Percentiles rank a stretch among this genome's conserved stretches.
phyloP scores from a whole-genome alignment of 1,140 invertebrate species.

The Drosophila sechellia region DNA sequence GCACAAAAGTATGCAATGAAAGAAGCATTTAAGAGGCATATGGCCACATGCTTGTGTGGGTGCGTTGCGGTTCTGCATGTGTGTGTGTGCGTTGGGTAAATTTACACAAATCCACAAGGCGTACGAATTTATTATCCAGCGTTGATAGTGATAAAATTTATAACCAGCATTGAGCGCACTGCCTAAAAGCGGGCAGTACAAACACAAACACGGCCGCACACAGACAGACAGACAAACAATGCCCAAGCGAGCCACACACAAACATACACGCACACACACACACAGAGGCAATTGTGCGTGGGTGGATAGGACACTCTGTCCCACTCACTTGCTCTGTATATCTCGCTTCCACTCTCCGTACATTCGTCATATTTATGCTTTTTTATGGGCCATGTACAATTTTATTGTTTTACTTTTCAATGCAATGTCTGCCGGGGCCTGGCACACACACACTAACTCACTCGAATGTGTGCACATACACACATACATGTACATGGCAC shows the following conservation, averaged over 20 bases:
- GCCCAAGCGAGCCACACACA: constrained; percentile 54
- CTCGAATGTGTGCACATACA: too few species aligned
- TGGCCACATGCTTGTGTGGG: constrained; percentile 19
- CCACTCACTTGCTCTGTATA: background rate
- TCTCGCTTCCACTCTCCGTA: constrained; percentile 3
- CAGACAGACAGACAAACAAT: constrained; percentile 57
- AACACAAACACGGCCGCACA: constrained; percentile 15
- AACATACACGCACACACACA: constrained; percentile 20
- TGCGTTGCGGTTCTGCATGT: constrained; percentile 13
- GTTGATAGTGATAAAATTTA: constrained; percentile 80
- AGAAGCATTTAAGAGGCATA: constrained; percentile 59
- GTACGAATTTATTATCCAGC: constrained; percentile 70
- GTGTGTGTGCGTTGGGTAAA: constrained; percentile 50
- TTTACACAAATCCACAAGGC: constrained; percentile 72
- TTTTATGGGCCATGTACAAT: constrained; percentile 75
- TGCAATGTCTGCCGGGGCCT: constrained; percentile 27
- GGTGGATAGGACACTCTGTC: constrained; percentile 11
- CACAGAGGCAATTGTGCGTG: constrained; percentile 48
- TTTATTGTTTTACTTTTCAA: constrained; percentile 79
- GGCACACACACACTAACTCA: background rate
- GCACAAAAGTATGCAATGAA: constrained; percentile 62
- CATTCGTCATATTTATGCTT: constrained; percentile 72
- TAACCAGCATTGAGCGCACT: constrained; percentile 58
- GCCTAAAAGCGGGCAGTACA: constrained; percentile 62
- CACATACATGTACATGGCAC: background rate